phyloP scores from a whole-genome alignment of 2,113 vertebrate genomes.

The Psilopsiagon aymara region DNA sequence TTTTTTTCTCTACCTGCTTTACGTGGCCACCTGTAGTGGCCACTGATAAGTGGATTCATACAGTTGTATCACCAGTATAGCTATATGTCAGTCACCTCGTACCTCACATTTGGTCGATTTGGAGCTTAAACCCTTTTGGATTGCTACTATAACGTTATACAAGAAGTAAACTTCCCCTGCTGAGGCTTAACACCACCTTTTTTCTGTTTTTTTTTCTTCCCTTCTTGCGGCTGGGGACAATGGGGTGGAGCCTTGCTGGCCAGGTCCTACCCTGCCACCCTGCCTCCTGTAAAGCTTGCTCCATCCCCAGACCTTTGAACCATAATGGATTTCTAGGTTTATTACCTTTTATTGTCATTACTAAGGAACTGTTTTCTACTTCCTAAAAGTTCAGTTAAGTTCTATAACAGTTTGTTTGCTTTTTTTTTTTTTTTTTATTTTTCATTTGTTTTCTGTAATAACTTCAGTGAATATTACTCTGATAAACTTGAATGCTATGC shows the following conservation, averaged over 20 bases:
- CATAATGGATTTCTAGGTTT: neutral
- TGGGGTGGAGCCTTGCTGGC: neutral
- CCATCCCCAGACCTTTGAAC: neutral
- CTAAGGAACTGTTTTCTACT: neutral
- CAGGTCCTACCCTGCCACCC: neutral
- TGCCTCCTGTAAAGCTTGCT: rapidly evolving
- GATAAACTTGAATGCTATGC: neutral
- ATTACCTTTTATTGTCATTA: neutral
- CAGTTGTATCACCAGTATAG: neutral
- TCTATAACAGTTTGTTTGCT: neutral
- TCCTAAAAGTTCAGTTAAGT: neutral
- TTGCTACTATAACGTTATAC: neutral
- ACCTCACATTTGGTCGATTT: neutral
- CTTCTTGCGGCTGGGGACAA: rapidly evolving
- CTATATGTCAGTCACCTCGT: rapidly evolving
- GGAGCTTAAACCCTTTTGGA: neutral
- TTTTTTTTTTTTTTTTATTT: neutral
- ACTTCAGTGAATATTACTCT: neutral
- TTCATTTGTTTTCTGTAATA: neutral
- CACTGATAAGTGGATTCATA: neutral
- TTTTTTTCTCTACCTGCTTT: neutral
- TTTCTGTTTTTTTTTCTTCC: neutral
- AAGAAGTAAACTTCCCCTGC: neutral
- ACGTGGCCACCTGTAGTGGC: neutral
- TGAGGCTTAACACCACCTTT: neutral